Conservation (phyloP, 2,113 vertebrate genomes). For the Triplophysa dalaica region DNA sequence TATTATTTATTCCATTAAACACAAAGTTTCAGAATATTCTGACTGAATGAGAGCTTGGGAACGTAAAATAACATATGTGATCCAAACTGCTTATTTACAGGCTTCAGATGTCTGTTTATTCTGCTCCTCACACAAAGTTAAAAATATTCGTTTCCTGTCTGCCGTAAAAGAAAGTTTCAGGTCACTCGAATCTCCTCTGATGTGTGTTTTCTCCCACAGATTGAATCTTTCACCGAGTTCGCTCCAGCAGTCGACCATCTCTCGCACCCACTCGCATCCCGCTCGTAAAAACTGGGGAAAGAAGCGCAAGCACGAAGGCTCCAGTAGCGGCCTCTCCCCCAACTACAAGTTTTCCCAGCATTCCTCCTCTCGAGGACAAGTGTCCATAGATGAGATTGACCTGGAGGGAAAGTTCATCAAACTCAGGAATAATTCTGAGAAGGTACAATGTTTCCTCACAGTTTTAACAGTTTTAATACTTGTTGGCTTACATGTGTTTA, state of each 20-base stretch:
- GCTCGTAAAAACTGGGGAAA: conserved; percentile 62
- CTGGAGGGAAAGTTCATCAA: conserved; percentile 76
- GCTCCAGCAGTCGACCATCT: conserved; percentile 48
- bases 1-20: too few species aligned
- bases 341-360: conserved; percentile 72
- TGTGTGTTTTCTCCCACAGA: conserved; percentile 58
- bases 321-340: conserved; percentile 36
- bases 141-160: too few species aligned
- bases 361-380: conserved; percentile 58
- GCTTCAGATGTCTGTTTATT: too few species aligned
- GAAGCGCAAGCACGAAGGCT: conserved; percentile 79
- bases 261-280: conserved; percentile 60
- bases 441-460: conserved; percentile 60
- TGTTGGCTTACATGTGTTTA: neutral
- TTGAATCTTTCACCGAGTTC: conserved; percentile 76
- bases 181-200: neutral
- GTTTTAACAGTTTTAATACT: neutral
- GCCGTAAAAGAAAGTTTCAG: too few species aligned
- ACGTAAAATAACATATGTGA: too few species aligned
- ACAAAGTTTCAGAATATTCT: too few species aligned
- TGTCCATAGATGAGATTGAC: conserved; percentile 81
- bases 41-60: too few species aligned
- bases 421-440: conserved; percentile 77
- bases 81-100: too few species aligned
- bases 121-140: too few species aligned